These are phyloP conservation scores for Hippopotamus amphibius DNA, from an alignment of 2,113 vertebrate species.

Conservation along the genomic window DNA sequence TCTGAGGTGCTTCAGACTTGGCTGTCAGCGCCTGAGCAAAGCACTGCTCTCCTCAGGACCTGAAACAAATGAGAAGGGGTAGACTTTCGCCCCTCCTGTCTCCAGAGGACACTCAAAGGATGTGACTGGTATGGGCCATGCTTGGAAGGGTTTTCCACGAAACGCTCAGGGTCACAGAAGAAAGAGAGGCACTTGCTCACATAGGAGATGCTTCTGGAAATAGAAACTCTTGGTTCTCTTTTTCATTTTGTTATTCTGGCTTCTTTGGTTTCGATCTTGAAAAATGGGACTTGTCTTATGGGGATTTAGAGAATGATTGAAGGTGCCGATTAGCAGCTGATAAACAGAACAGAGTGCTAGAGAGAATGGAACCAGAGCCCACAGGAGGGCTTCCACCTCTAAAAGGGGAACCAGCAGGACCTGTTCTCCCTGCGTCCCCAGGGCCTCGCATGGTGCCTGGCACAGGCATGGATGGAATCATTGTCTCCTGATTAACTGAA, in stretches of 20 bases:
- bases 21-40: constrained; percentile 70
- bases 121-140: background rate
- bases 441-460: background rate
- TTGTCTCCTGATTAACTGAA: background rate
- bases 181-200: background rate
- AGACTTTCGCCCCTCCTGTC: background rate
- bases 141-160: constrained; percentile 73
- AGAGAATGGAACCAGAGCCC: background rate
- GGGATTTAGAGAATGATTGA: constrained; percentile 13
- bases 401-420: background rate
- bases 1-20: constrained; percentile 74
- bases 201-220: background rate
- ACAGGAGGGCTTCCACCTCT: background rate
- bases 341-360: background rate
- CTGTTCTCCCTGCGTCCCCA: background rate
- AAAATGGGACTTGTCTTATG: background rate
- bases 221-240: background rate
- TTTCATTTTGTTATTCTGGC: background rate
- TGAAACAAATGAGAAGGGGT: constrained; percentile 61
- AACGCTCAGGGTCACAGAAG: constrained; percentile 44
- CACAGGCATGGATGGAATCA: background rate
- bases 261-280: constrained; percentile 49
- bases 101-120: background rate
- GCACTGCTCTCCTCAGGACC: constrained; percentile 66
- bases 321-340: background rate